phyloP scores from a whole-genome alignment of 2,113 vertebrate genomes.

The Cryptoleucopteryx plumbea region DNA sequence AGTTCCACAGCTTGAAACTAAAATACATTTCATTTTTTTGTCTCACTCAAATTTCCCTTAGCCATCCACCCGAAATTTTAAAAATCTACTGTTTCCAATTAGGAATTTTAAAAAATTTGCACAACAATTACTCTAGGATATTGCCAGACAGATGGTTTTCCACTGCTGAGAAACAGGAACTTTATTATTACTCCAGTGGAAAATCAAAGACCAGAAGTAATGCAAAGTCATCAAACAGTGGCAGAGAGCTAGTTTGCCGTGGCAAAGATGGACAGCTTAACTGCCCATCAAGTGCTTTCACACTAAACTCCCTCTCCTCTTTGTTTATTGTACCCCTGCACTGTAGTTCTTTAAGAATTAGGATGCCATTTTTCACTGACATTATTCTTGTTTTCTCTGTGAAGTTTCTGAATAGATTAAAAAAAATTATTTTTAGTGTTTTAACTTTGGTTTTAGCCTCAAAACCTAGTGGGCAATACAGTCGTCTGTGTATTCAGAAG shows the following conservation, averaged over 20 bases:
- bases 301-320: not conserved
- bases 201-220: not conserved
- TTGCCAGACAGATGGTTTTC: not conserved
- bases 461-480: not conserved
- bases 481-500: not conserved
- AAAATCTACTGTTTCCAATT: not conserved
- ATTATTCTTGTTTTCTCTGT: not conserved
- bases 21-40: not conserved
- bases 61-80: not conserved
- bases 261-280: not conserved
- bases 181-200: not conserved
- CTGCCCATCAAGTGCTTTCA: not conserved
- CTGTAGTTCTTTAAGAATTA: not conserved
- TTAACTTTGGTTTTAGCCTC: not conserved
- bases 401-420: not conserved
- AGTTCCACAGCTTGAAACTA: not conserved
- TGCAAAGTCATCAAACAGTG: not conserved
- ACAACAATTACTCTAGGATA: not conserved
- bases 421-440: not conserved
- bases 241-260: not conserved
- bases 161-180: not conserved
- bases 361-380: not conserved
- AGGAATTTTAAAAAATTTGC: not conserved
- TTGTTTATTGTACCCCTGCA: not conserved
- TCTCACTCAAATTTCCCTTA: not conserved